Evolutionary conservation across 2,797 vertebrate species (phyloP), one percentile per base, ranked within the genome.

Genomic region (Taeniopygia guttata): DNA sequence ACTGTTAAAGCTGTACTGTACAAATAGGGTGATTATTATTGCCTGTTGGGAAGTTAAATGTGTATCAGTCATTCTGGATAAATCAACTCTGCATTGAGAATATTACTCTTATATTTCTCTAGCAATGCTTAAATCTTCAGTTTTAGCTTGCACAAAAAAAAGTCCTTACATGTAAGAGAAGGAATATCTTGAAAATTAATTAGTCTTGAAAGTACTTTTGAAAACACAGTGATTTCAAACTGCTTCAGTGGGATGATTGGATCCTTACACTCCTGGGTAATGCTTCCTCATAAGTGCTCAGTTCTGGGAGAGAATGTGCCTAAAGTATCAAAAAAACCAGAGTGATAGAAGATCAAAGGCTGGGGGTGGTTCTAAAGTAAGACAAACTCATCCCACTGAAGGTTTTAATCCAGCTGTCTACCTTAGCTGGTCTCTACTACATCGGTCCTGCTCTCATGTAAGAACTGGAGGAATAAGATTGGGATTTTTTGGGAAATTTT

Each of bases 251-350:
- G 69, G 16, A 16, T 36, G 27, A 27, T 62, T 84, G 72, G 27
- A 36, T 59, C 23, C 51, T 42, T 77, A 8, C 34, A 42, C 36
- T 83, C 6, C n/a, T 32, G 26, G 32, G 9, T 59, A 34, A 19
- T 74, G 58, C 34, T 56, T 73, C 54, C 38, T 68, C 17, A 5
- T 19, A 59, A 77, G 42, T 29, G 46, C n/a, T 81, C 21, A 12
- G 5, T 66, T 67, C 45, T 87, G 45, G 56, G 27, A 79, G 27
- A 79, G 36, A 75, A 74, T 8, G 11, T 40, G 30, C 43, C 56
- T 59, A 26, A 80, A 29, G 22, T 40, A 26, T 22, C 52, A 0
- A 0, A 30, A 45, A 52, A 30, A n/a, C 1, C 8, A 46, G 18
- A 14, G 6, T 59, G 38, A 45, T 23, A 49, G 38, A 63, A 74